These are phyloP conservation scores for Nemopilema nomurai DNA, from an alignment of 30 jellyfish, hydroid and myxozoan species.

Conservation along the genomic window DNA sequence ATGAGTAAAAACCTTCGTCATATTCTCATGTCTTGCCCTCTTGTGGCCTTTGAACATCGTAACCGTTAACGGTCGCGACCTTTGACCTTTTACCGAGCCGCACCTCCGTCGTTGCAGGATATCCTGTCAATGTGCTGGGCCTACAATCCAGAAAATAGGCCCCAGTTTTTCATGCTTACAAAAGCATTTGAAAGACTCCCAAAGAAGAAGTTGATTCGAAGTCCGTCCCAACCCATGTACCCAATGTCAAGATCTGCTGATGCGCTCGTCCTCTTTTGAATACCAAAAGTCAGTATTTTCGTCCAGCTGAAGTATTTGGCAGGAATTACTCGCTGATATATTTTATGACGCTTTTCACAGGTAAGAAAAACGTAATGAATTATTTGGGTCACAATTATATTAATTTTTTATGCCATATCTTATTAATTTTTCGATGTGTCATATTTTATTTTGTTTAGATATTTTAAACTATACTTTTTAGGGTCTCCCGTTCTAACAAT, in stretches of 20 bases:
- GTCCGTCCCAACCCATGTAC: conserved; percentile 95
- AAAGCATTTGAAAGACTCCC: conserved; percentile 97
- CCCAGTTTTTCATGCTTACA: conserved; percentile 72
- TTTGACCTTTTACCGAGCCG: background rate
- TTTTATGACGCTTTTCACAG: too few relatives aligned
- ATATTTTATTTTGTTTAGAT: too few relatives aligned
- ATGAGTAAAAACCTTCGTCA: too few relatives aligned
- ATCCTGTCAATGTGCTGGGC: conserved; percentile 97
- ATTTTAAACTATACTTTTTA: background rate
- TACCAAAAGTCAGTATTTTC: too few relatives aligned
- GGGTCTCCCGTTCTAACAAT: background rate
- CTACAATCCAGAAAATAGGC: conserved; percentile 82
- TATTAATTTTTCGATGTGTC: too few relatives aligned
- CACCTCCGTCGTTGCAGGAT: conserved; percentile 52
- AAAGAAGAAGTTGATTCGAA: conserved; percentile 79
- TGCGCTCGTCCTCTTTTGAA: conserved; percentile 77
- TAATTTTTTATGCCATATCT: background rate
- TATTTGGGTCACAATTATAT: too few relatives aligned
- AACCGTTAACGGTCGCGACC: too few relatives aligned
- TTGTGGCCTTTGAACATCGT: too few relatives aligned
- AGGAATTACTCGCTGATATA: background rate
- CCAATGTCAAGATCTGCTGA: conserved; percentile 93
- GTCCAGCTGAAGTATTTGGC: too few relatives aligned
- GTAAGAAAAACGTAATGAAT: too few relatives aligned
- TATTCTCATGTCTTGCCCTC: too few relatives aligned